phyloP scores from a whole-genome alignment of 2,888 invertebrate genomes.

The Agrilus cyanescens region DNA sequence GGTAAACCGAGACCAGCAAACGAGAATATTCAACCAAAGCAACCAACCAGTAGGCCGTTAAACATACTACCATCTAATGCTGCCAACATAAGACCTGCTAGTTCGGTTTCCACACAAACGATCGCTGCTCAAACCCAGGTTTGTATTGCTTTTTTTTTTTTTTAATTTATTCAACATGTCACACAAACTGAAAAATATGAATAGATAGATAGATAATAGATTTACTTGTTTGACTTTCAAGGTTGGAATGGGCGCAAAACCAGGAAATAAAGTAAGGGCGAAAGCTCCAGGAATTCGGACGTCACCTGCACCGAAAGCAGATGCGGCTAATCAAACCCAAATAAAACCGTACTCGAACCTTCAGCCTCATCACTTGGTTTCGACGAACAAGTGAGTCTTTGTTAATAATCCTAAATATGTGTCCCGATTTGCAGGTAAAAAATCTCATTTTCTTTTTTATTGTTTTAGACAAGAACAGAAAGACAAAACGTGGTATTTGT shows the following conservation, averaged over 20 bases:
- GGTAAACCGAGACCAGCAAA: conserved; percentile 40
- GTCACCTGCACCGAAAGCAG: conserved; percentile 63
- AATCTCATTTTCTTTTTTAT: no score
- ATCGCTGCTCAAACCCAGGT: conserved; percentile 44
- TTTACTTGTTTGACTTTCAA: conserved; percentile 7
- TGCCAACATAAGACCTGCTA: conserved; percentile 57
- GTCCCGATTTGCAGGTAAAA: no score
- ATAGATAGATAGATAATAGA: not conserved
- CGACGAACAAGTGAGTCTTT: conserved; percentile 40
- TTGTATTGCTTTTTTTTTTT: conserved; percentile 12
- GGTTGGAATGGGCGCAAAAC: conserved; percentile 36
- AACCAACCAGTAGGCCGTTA: conserved; percentile 33
- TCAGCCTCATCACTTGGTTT: conserved; percentile 38
- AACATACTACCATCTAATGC: conserved; percentile 40
- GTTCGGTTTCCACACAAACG: conserved; percentile 80
- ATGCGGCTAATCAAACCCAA: conserved; percentile 62
- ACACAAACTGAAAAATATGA: not conserved
- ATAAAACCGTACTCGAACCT: conserved; percentile 41
- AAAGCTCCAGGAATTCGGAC: conserved; percentile 53
- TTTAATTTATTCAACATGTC: not conserved
- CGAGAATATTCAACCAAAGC: conserved; percentile 43
- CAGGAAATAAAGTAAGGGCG: conserved; percentile 54
- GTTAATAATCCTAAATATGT: no score
- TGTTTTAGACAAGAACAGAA: no score
- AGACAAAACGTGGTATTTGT: no score